These are phyloP conservation scores for Plecotus auritus DNA, from an alignment of 2,113 vertebrate species.

Conservation along the genomic window DNA sequence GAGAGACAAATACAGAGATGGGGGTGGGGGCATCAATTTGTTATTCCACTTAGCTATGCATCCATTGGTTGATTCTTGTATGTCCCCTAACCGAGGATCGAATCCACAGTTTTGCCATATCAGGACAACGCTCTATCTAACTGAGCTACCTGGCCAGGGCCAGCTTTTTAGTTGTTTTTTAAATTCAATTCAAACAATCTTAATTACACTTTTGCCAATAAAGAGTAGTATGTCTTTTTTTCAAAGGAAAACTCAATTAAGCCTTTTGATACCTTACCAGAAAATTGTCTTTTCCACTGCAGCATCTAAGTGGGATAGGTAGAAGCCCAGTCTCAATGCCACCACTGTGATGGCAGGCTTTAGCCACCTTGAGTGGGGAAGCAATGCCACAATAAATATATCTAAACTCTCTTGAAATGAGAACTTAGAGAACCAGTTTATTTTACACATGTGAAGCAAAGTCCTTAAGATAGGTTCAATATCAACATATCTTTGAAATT, in stretches of 20 bases:
- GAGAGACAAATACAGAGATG: neutral
- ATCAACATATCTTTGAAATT: neutral
- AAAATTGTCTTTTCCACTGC: neutral
- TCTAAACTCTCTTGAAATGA: neutral
- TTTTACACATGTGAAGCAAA: neutral
- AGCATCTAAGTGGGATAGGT: neutral
- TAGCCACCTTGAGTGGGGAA: neutral
- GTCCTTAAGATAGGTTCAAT: neutral
- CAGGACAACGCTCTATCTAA: neutral
- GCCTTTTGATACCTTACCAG: neutral
- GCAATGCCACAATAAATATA: neutral
- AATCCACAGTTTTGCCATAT: neutral
- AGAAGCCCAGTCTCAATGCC: neutral
- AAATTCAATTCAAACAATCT: neutral
- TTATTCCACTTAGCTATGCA: neutral
- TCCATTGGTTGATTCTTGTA: neutral
- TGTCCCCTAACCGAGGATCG: neutral
- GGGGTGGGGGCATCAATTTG: neutral
- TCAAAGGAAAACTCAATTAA: neutral
- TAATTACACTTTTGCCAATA: neutral
- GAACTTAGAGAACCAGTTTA: neutral
- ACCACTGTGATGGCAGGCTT: neutral
- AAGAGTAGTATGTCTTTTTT: neutral
- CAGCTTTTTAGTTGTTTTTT: neutral
- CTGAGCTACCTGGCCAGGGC: neutral